These are phyloP conservation scores for Psophia crepitans DNA, from an alignment of 2,113 vertebrate species.

Conservation along the genomic window DNA sequence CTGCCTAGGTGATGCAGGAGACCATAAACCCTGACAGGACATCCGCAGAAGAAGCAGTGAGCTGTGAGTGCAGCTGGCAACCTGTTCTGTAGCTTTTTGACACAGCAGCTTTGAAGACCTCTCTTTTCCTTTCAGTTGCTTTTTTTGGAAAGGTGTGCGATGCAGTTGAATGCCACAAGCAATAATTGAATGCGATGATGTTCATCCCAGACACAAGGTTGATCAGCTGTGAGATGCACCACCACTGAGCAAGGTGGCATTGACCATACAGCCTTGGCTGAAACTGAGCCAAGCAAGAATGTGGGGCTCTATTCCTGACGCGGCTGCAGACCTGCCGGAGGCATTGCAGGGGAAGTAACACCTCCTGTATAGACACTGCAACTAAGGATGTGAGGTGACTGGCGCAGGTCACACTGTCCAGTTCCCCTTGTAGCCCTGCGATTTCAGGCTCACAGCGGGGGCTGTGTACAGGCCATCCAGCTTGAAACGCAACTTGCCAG, in stretches of 20 bases:
- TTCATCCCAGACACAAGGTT: neutral
- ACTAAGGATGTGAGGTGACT: neutral
- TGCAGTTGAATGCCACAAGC: neutral
- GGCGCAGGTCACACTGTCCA: neutral
- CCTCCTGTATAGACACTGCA: neutral
- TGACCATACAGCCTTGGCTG: accelerated
- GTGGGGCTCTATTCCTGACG: neutral
- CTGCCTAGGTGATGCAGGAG: neutral
- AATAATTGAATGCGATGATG: neutral
- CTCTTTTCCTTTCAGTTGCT: neutral
- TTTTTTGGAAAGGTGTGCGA: accelerated
- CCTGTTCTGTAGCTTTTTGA: neutral
- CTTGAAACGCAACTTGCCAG: neutral
- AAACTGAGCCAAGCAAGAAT: neutral
- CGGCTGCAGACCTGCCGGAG: neutral
- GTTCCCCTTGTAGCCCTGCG: neutral
- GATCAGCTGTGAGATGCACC: neutral
- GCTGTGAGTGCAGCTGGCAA: neutral
- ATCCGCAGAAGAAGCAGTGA: neutral
- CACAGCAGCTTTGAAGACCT: neutral
- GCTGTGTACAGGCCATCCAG: neutral
- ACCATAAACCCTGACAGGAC: neutral
- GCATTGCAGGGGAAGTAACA: neutral
- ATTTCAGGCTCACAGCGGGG: neutral
- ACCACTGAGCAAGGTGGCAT: neutral